Conservation (phyloP, 1,140 invertebrate genomes). For the Drosophila hydei region DNA sequence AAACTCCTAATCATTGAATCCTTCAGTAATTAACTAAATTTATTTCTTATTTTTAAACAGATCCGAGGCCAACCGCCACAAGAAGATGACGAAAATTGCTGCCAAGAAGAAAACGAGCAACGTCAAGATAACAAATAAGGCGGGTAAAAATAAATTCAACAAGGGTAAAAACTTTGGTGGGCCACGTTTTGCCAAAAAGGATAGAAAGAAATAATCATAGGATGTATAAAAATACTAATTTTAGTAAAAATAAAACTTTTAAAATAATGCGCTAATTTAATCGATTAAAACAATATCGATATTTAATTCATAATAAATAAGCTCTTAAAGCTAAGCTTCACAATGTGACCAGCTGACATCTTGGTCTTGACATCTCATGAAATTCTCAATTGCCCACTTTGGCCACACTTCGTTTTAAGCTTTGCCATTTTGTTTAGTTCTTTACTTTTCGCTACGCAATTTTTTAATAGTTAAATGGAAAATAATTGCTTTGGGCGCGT, state of each 20-base stretch:
- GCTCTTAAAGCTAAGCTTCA: not conserved
- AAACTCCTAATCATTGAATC: not conserved
- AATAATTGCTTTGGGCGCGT: constrained; percentile 8
- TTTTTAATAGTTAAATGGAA: constrained; percentile 17
- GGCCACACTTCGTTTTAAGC: constrained; percentile 32
- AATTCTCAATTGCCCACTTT: not conserved
- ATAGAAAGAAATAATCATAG: constrained; percentile 56
- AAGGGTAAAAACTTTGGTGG: constrained; percentile 84
- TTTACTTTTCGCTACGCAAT: constrained; percentile 44
- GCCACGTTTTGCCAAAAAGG: constrained; percentile 75
- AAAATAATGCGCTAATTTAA: too few species aligned
- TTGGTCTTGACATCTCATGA: not conserved
- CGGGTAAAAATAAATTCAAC: constrained; percentile 83
- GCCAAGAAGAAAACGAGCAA: constrained; percentile 77
- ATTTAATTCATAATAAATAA: too few species aligned
- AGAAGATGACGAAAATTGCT: constrained; percentile 77
- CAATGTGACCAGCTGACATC: constrained; percentile 14
- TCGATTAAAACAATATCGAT: too few species aligned
- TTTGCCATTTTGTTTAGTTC: constrained; percentile 49
- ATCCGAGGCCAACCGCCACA: constrained; percentile 82
- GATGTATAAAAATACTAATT: constrained; percentile 9
- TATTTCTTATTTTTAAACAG: constrained; percentile 23
- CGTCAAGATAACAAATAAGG: constrained; percentile 80
- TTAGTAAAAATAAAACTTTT: not conserved
- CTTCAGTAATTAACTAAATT: not conserved